Conservation (phyloP, 2,888 invertebrate species). For the Ernsta delagoae region DNA sequence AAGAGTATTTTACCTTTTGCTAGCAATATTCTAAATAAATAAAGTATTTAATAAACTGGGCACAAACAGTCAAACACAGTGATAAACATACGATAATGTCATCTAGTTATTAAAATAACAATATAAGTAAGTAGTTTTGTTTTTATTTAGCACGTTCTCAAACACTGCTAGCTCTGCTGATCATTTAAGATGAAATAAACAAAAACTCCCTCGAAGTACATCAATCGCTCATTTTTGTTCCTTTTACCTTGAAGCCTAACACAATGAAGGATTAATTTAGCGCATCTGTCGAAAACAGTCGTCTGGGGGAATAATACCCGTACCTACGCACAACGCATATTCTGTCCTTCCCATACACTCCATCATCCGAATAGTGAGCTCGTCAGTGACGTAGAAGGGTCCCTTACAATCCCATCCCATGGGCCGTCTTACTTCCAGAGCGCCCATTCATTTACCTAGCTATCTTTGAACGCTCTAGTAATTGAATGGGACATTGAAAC, state of each 20-base stretch:
- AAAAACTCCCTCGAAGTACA: not conserved
- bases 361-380: constrained; percentile 71
- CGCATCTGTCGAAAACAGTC: constrained; percentile 56
- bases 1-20: no score
- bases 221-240: not conserved
- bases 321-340: constrained; percentile 62
- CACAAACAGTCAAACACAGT: no score
- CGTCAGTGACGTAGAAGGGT: constrained; percentile 65
- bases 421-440: constrained; percentile 67
- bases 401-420: constrained; percentile 65
- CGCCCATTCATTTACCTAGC: constrained; percentile 70
- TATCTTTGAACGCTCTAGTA: constrained; percentile 67
- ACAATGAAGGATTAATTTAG: not conserved
- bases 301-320: constrained; percentile 58
- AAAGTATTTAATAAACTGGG: no score
- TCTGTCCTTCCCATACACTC: constrained; percentile 58
- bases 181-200: not conserved
- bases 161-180: no score
- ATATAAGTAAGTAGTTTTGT: no score
- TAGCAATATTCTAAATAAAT: no score
- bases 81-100: no score
- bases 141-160: no score
- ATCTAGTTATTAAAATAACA: no score
- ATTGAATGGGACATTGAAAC: constrained; percentile 76
- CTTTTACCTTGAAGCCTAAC: not conserved